phyloP scores from a whole-genome alignment of 2,888 invertebrate genomes.

The Drosophila vallismaia region DNA sequence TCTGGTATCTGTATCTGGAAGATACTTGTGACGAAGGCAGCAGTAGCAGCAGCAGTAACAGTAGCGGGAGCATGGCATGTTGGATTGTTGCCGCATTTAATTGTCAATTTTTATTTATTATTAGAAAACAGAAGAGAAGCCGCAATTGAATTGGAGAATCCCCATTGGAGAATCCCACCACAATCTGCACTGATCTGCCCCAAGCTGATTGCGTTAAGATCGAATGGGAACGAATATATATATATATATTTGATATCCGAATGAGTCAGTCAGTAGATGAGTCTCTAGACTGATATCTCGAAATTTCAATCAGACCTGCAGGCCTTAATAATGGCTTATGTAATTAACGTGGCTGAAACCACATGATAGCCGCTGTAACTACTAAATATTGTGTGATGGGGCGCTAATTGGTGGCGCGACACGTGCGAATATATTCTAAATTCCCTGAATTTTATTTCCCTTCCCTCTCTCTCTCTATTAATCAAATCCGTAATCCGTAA shows the following conservation, averaged over 20 bases:
- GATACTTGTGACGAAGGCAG: not conserved
- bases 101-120: slow-evolving; percentile 60
- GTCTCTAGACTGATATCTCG: not conserved
- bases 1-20: not conserved
- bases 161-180: slow-evolving; percentile 9
- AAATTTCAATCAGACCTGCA: slow-evolving; percentile 2
- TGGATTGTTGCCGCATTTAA: slow-evolving; percentile 37
- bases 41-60: not conserved
- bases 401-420: slow-evolving; percentile 36
- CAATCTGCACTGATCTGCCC: slow-evolving; percentile 66
- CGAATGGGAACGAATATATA: not conserved
- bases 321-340: slow-evolving; percentile 24
- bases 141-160: slow-evolving; percentile 46
- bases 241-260: not conserved
- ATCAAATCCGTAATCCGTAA: slow-evolving; percentile 30
- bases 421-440: slow-evolving; percentile 15
- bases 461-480: slow-evolving; percentile 14
- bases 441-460: not conserved
- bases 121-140: slow-evolving; percentile 29
- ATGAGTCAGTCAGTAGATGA: too few species aligned
- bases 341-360: slow-evolving; percentile 29
- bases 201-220: slow-evolving; percentile 45
- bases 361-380: slow-evolving; percentile 29
- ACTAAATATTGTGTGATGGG: slow-evolving; percentile 6
- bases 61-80: not conserved